Base-by-base conservation (phyloP, 2,113 vertebrate genomes). In the Zapornia atra region DNA sequence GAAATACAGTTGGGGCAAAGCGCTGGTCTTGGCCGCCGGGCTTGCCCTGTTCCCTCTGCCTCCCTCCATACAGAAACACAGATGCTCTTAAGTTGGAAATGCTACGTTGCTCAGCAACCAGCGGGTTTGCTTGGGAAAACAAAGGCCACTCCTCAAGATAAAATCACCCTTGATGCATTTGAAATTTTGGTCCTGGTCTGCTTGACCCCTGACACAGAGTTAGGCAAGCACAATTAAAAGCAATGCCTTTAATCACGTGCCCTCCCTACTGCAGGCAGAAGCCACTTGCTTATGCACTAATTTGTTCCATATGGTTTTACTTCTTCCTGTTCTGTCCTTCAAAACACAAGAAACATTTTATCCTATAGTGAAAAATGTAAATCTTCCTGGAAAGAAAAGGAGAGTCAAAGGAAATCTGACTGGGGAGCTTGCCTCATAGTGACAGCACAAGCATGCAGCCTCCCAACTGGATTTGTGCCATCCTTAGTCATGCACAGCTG, bases 401-500 rank as follows among this genome's bases (percentile, higher is more conserved):
- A 90, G 57, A 96, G 93, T 88, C 81, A 92, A 68, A 90, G 92
- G 81, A 75, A 94, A 66, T 87, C 65, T 96, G 92, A 94, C 82
- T 93, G 86, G 86, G 92, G 93, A 96, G 70, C 26, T 59, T 73
- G 92, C 92, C 87, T 95, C 70, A 31, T 18, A 34, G 86, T 81
- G 77, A 96, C 94, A 96, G 86, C 92, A 95, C 86, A 95, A 96
- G 86, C 70, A 90, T 10, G 57, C 90, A 92, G 81, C 83, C 94
- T 95, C 95, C 91, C 77, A 86, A 89, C 94, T 98, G 98, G 97
- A 98, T 85, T 71, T 80, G 65, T 96, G 98, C 98, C 98, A 98
- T 79, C 93, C 88, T 97, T 93, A 96, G 96, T 96, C 97, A 96
- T 29, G 59, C 96, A 97, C 97, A 98, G 98, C 97, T 98, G 98